phyloP scores from a whole-genome alignment of 2,797 vertebrate species.

The Acanthis flammea region DNA sequence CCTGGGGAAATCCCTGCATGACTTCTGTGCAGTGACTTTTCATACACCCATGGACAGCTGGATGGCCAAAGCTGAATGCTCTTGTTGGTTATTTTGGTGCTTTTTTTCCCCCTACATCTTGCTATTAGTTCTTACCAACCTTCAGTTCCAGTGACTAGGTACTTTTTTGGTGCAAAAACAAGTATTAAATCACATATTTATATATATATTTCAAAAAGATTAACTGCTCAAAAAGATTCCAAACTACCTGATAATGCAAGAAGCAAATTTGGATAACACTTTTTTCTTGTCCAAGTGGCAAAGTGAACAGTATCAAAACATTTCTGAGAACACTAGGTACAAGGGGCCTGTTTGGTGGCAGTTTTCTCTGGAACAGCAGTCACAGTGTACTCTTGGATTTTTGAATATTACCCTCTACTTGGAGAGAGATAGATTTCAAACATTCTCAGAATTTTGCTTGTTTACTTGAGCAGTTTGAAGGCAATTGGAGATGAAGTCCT shows the following conservation, averaged over 20 bases:
- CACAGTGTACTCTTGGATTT: neutral
- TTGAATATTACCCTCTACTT: neutral
- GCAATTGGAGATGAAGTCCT: neutral
- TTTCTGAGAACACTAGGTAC: neutral
- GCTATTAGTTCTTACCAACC: neutral
- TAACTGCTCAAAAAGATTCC: neutral
- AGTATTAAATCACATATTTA: neutral
- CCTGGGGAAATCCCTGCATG: neutral
- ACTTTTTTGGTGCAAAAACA: neutral
- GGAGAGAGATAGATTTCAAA: neutral
- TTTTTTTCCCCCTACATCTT: fast-evolving
- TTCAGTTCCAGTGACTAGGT: neutral
- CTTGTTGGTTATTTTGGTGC: neutral
- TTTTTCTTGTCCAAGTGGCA: neutral
- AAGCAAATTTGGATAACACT: neutral
- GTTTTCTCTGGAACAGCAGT: neutral
- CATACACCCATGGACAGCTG: neutral
- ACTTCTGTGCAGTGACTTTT: neutral
- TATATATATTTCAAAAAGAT: too few relatives aligned
- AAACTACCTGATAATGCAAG: neutral
- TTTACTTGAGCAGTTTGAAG: neutral
- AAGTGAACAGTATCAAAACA: neutral
- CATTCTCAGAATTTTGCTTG: neutral
- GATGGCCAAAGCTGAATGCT: neutral
- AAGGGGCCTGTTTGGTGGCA: neutral